Base-by-base conservation (phyloP, 1,140 invertebrate species). In the Eupristina koningsbergeri region DNA sequence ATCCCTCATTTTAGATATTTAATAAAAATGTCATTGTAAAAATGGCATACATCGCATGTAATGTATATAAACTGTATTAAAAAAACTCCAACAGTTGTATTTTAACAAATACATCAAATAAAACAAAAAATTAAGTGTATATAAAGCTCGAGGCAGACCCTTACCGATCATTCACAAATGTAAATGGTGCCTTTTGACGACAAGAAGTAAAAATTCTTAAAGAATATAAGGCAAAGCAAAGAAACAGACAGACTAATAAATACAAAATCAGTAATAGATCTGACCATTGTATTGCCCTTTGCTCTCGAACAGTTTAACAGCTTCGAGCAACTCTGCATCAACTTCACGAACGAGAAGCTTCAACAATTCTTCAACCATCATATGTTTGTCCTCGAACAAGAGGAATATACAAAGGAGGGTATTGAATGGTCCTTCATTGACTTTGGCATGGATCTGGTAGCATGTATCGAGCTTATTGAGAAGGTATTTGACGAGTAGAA, bases 281-380 rank as follows among this genome's bases (percentile, higher is more conserved):
- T 89, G 85, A 89, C 86, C 80, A 85, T 84, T 88, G 86, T 89
- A 41, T 88, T 90, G 86, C 88, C 86, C 86, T 88, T 91, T 91
- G 89, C 87, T 88, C 90, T 89, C 88, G 88, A 91, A 93, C 94
- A 97, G 96, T 97, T 94, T 95, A 99, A 99, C 95, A 97, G 97
- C 93, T 99, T 99, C 94, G 98, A 99, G 94, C 98, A 99, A 95
- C 94, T 99, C 92, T 97, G 98, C 94, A 99, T 99, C 95, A 98
- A 99, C 95, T 98, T 98, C 94, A 98, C 97, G 93, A 98, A 98
- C 93, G 98, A 98, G 94, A 97, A 98, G 93, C 95, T 99, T 88
- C 98, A 98, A 94, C 98, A 98, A 93, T 98, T 99, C 95, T 98
- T 98, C 96, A 98, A 98, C 94, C 98, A 98, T 93, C 97, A 98